Base-by-base conservation (phyloP, 2,888 invertebrate genomes). In the Drosophila pseudotakahashii region DNA sequence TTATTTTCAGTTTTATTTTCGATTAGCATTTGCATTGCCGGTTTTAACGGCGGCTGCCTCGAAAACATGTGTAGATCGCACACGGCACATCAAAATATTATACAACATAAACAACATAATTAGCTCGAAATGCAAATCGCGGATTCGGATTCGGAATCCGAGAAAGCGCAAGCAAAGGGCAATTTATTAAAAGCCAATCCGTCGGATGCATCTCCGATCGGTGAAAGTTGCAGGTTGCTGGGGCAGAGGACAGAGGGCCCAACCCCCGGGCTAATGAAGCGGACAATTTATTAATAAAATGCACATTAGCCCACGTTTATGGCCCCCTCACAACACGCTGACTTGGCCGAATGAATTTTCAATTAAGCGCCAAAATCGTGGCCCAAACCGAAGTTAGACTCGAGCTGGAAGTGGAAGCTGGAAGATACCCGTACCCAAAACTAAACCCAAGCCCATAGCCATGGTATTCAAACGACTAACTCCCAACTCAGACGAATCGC, bases 231-330 rank as follows among this genome's bases (percentile, higher is more conserved):
- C 67, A 83, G 79, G 87, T 79, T 88, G 85, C 77, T 34, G 62
- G 62, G 37, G 39, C 51, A 59, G 41, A 42, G 36, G 59, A 7
- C 39, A 16, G 41, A 47, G 47, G 47, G 14, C 44, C 51, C 50
- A 45, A 62, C 72, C 63, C 66, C 63, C 23, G 45, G 55, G 51
- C 64, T 83, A 84, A 81, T 88, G 84, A 84, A 84, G 73, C 76
- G 73, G 77, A 86, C 83, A 86, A 75, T 86, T 86, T 85, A 88
- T 88, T 79, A 88, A 83, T 83, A 79, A 73, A 74, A 82, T 73
- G 72, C 84, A 86, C 79, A 85, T 85, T 88, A 88, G 74, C 82
- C 82, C 85, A 88, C 82, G 86, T 76, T 67, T 78, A 64, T 45
- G 75, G 64, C 54, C 66, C 45, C 45, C 36, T 37, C 30, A 23